Conservation (phyloP, 1,140 invertebrate genomes). For the Penaeus indicus region DNA sequence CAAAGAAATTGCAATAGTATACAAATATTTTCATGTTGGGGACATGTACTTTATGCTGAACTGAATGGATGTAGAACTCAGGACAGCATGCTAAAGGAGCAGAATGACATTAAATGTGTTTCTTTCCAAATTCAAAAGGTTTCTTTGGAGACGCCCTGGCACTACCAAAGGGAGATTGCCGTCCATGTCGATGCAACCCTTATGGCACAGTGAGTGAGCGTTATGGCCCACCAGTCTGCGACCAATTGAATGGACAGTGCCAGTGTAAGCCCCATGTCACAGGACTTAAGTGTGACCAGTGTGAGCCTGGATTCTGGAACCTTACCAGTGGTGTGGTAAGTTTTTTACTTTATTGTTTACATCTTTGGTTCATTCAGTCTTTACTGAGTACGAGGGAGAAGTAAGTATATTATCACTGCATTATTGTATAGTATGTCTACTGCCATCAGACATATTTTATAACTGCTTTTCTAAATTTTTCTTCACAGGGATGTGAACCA, state of each 20-base stretch:
- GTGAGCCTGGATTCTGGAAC: slow-evolving; percentile 87
- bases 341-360: not conserved
- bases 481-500: slow-evolving; percentile 79
- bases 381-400: too few species aligned
- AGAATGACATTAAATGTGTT: too few species aligned
- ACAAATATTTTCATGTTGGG: too few species aligned
- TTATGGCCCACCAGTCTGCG: slow-evolving; percentile 81
- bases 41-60: too few species aligned
- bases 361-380: not conserved
- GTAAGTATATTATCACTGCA: too few species aligned
- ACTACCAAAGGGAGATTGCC: slow-evolving; percentile 89
- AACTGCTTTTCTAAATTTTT: too few species aligned
- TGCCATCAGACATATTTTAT: too few species aligned
- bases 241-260: slow-evolving; percentile 87
- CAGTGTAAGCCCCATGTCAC: slow-evolving; percentile 87
- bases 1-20: too few species aligned
- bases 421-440: too few species aligned
- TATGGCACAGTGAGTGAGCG: slow-evolving; percentile 81
- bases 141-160: slow-evolving; percentile 91
- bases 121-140: slow-evolving; percentile 72
- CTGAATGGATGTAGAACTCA: too few species aligned
- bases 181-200: slow-evolving; percentile 86
- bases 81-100: too few species aligned
- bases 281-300: slow-evolving; percentile 90
- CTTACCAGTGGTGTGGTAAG: slow-evolving; percentile 81